These are phyloP conservation scores for Monoplex corrugatus DNA, from an alignment of 2,888 invertebrate genomes.

Conservation along the genomic window DNA sequence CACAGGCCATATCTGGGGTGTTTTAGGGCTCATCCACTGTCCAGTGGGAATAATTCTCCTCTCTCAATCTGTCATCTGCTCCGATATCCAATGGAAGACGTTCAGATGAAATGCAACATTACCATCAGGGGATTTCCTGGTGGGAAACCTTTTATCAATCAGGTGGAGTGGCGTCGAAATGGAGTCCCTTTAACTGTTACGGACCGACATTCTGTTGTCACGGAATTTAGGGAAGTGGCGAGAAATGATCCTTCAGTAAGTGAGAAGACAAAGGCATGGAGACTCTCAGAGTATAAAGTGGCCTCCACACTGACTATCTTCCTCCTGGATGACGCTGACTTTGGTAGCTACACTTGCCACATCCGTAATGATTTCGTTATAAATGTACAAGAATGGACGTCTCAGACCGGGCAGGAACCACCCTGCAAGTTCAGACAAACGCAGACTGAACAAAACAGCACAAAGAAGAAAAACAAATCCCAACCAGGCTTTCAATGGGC, in stretches of 20 bases:
- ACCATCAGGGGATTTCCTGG: background rate
- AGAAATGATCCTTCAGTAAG: background rate
- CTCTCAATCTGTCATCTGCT: background rate
- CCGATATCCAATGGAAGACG: constrained; percentile 31
- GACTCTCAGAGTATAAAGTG: background rate
- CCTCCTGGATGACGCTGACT: background rate
- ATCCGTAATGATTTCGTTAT: background rate
- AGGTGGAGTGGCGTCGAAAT: constrained; percentile 35
- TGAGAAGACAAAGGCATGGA: background rate
- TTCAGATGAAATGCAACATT: constrained; percentile 8
- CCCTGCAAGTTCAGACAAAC: background rate
- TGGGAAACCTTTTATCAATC: background rate
- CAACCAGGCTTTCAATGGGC: background rate
- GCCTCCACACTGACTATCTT: background rate
- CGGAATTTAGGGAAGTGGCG: background rate
- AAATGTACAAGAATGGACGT: background rate
- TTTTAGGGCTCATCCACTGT: background rate
- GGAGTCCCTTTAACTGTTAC: background rate
- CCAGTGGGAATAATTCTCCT: background rate
- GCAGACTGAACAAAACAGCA: background rate
- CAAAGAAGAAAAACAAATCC: background rate
- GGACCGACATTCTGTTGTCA: constrained; percentile 8
- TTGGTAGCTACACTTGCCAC: constrained; percentile 34
- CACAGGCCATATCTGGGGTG: background rate
- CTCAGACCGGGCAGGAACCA: background rate